Base-by-base conservation (phyloP, 2,888 invertebrate species). In the Gryllus longicercus region DNA sequence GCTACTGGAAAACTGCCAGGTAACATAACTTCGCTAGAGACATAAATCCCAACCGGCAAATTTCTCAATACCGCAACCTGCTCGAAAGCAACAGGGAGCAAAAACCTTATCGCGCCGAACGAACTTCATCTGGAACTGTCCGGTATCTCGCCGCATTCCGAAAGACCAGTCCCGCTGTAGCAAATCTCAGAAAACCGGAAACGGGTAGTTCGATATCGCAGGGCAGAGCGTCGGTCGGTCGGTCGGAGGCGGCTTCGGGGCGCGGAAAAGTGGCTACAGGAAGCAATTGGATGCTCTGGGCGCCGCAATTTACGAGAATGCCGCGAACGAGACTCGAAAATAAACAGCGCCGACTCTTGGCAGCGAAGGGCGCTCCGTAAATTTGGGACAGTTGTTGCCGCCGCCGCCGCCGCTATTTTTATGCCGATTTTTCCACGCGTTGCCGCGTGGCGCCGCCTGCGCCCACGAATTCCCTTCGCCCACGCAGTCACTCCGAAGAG, bases 351-450 rank as follows among this genome's bases (percentile, higher is more conserved):
- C 16, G 63, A 18, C 63, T 63, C 63, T 63, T 63, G 63, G 63
- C 63, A 63, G 63, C 63, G n/a, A 1, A 63, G 63, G 63, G 63
- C 3, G 16, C 8, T 8, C 16, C 63, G 63, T 63, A 63, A 63
- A 63, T 63, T n/a, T n/a, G 63, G 63, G 63, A 63, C 63, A 63
- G 63, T 63, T 63, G 63, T 63, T 63, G 63, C 63, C 18, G 5
- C 16, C 12, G 51, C 12, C 63, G 63, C 4, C 14, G 63, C 63
- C 63, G 14, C 63, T 63, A 63, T 63, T 63, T 63, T 63, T 63
- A 63, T n/a, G 63, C 16, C 63, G 63, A 63, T 63, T 63, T 63
- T 63, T 63, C 63, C 63, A 63, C 63, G 63, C 63, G 63, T n/a
- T 8, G n/a, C 63, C 0, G 63, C 63, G 16, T 3, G 14, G 16